These are phyloP conservation scores for Zosterops japonicus DNA, from an alignment of 2,113 vertebrate genomes.

Conservation along the genomic window DNA sequence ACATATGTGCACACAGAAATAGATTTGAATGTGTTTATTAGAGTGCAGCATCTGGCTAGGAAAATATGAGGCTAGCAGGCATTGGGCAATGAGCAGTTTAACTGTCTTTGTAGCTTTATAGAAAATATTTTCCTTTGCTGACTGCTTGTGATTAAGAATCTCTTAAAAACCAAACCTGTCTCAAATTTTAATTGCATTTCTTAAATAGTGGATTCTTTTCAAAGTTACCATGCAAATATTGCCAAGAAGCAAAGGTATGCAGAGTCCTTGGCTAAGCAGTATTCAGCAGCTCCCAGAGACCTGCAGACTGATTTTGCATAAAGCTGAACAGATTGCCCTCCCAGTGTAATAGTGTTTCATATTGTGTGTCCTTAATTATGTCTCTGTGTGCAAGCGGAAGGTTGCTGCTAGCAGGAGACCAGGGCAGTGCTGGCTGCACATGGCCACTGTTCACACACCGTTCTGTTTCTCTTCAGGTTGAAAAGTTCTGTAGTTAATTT, in stretches of 20 bases:
- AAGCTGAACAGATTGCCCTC: constrained; percentile 28
- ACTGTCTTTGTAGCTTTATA: background rate
- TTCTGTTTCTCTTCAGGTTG: background rate
- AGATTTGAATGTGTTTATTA: background rate
- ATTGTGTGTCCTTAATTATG: background rate
- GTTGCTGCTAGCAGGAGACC: background rate
- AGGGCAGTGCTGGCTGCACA: background rate
- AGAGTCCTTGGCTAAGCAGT: background rate
- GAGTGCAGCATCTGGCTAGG: background rate
- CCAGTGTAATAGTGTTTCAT: background rate
- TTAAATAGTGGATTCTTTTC: background rate
- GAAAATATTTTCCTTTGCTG: background rate
- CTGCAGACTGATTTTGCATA: background rate
- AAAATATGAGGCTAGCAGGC: background rate
- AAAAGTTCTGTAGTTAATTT: background rate
- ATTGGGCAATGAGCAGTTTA: background rate
- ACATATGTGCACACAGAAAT: background rate
- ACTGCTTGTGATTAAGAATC: background rate
- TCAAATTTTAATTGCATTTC: background rate
- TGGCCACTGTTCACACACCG: background rate
- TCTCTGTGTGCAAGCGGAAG: background rate
- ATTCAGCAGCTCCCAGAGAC: background rate
- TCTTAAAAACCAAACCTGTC: background rate
- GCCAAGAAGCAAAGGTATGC: background rate
- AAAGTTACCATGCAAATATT: background rate